Evolutionary conservation across 2,888 invertebrate species (phyloP).

Genomic region (Tiliacea aurago): DNA sequence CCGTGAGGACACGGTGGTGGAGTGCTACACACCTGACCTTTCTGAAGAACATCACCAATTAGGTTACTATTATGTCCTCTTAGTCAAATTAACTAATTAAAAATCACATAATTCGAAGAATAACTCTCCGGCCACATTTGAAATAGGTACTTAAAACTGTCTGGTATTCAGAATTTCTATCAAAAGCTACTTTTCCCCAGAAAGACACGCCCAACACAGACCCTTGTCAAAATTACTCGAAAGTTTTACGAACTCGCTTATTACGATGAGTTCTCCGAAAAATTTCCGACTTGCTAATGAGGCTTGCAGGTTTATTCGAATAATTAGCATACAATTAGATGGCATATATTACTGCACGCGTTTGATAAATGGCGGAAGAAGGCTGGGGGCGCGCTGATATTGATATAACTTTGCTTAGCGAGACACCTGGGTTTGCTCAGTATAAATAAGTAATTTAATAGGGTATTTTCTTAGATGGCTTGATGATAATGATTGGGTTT

Average conservation of each 20-base stretch:
- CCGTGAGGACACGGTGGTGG: no score
- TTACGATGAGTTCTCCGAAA: conserved; percentile 35
- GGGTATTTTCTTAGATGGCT: neutral
- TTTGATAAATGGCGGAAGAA: conserved; percentile 57
- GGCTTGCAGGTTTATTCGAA: conserved; percentile 47
- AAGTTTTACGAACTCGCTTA: conserved; percentile 41
- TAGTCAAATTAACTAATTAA: no score
- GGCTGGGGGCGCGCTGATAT: conserved; percentile 52
- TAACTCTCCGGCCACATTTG: neutral
- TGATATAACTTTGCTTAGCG: conserved; percentile 35
- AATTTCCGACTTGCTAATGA: conserved; percentile 56
- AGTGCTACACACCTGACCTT: no score
- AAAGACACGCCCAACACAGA: neutral
- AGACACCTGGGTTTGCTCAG: conserved; percentile 28
- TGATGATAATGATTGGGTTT: no score
- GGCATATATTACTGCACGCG: conserved; percentile 50
- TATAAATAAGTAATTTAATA: conserved; percentile 17
- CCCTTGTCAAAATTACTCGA: conserved; percentile 28
- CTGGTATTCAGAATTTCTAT: neutral
- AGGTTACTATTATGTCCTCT: no score
- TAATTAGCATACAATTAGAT: conserved; percentile 65
- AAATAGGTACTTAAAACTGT: no score
- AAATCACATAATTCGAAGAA: neutral
- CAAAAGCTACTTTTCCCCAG: neutral
- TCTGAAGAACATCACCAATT: no score